Evolutionary conservation across 2,888 invertebrate species (phyloP).

Genomic region (Acheta domesticus): DNA sequence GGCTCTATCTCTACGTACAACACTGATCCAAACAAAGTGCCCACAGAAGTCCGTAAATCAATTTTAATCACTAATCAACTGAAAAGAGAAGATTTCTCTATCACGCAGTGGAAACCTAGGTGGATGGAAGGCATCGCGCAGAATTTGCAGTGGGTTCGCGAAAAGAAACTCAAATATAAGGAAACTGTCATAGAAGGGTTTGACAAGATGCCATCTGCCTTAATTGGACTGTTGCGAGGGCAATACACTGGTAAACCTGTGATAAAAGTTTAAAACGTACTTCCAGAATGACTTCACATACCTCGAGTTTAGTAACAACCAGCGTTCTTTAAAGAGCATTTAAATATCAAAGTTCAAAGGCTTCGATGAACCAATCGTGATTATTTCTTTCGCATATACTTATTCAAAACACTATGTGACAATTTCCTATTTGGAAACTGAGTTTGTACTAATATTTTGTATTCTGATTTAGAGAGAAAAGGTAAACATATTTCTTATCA

Average conservation of each 20-base stretch:
- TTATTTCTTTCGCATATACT: too few relatives aligned
- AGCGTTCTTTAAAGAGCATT: too few relatives aligned
- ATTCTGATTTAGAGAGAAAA: too few relatives aligned
- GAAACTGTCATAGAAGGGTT: constrained; percentile 64
- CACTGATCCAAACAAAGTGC: constrained; percentile 27
- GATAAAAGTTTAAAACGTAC: too few relatives aligned
- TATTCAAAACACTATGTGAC: too few relatives aligned
- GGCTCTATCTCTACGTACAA: constrained; percentile 65
- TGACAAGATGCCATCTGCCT: constrained; percentile 67
- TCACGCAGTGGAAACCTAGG: constrained; percentile 54
- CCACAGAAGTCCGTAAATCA: constrained; percentile 52
- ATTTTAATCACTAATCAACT: constrained; percentile 56
- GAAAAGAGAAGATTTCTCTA: constrained; percentile 61
- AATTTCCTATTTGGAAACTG: too few relatives aligned
- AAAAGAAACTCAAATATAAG: constrained; percentile 42
- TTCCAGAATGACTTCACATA: too few relatives aligned
- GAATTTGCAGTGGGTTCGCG: constrained; percentile 61
- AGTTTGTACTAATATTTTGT: too few relatives aligned
- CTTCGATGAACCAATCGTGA: too few relatives aligned
- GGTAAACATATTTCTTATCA: too few relatives aligned
- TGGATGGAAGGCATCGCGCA: constrained; percentile 62
- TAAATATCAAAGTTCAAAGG: too few relatives aligned
- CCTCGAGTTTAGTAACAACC: too few relatives aligned
- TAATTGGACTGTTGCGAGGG: constrained; percentile 60
- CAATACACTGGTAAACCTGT: constrained; percentile 69